These are phyloP conservation scores for Ceratotherium simum DNA, from an alignment of 2,113 vertebrate species.

Conservation along the genomic window DNA sequence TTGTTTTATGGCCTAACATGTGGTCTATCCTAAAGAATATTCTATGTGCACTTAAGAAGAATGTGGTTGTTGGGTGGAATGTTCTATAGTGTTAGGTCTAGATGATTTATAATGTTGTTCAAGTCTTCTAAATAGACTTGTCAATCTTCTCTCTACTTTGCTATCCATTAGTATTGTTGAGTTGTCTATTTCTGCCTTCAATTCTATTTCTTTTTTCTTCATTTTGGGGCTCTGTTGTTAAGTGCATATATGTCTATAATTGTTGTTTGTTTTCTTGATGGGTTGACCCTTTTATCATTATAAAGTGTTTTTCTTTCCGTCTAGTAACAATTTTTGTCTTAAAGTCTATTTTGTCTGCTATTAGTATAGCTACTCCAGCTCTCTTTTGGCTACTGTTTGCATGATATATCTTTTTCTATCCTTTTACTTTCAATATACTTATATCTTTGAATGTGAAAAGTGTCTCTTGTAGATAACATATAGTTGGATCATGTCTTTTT, in stretches of 20 bases:
- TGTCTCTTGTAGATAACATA: neutral
- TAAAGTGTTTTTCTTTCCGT: neutral
- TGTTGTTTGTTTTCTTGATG: neutral
- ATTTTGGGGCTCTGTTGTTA: neutral
- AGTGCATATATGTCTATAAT: neutral
- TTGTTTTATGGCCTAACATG: neutral
- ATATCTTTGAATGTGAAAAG: slow-evolving; percentile 23
- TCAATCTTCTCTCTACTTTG: neutral
- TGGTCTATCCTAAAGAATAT: neutral
- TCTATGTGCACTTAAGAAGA: neutral
- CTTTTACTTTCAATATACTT: neutral
- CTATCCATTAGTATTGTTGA: neutral
- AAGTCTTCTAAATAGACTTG: neutral
- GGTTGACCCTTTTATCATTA: neutral
- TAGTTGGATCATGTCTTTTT: neutral
- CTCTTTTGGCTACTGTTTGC: neutral
- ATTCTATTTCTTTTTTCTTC: slow-evolving; percentile 22
- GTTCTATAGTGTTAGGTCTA: neutral
- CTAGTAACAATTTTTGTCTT: neutral
- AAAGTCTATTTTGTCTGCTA: neutral
- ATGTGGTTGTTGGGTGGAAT: neutral
- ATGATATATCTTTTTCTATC: neutral
- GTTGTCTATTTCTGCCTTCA: neutral
- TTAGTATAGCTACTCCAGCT: neutral
- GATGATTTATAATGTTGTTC: neutral